Percentiles rank a stretch among this genome's conserved stretches.
Conservation (phyloP, 1,140 invertebrate species). For the Leucophenga varia region DNA sequence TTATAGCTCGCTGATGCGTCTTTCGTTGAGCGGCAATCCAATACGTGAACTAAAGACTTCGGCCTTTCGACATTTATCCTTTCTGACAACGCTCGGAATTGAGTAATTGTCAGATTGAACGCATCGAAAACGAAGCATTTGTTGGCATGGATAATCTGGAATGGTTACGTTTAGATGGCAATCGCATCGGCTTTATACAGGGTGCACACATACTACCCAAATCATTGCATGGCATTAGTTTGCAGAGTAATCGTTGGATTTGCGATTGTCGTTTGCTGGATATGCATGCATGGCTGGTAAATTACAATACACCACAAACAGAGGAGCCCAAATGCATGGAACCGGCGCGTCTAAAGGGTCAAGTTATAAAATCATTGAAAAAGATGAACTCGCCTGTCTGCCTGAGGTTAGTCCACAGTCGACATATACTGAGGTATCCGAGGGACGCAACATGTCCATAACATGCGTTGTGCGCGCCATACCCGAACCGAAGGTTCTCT, state of each 20-base stretch:
- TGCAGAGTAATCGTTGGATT: conserved; percentile 86
- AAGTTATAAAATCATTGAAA: conserved; percentile 69
- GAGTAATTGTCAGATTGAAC: conserved; percentile 74
- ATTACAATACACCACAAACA: conserved; percentile 70
- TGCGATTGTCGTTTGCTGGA: conserved; percentile 81
- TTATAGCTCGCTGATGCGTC: conserved; percentile 76
- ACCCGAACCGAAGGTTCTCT: conserved; percentile 75
- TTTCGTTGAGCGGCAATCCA: conserved; percentile 79
- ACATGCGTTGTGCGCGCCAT: conserved; percentile 76
- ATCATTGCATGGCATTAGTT: conserved; percentile 72
- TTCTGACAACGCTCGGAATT: conserved; percentile 79
- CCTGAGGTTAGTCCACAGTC: conserved; percentile 70
- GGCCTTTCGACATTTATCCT: conserved; percentile 75
- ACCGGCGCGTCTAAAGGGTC: conserved; percentile 67
- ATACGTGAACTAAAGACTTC: conserved; percentile 69
- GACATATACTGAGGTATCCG: conserved; percentile 72
- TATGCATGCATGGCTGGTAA: conserved; percentile 75
- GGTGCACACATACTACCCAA: conserved; percentile 71
- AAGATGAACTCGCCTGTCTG: conserved; percentile 77
- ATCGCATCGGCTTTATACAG: conserved; percentile 71
- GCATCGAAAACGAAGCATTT: conserved; percentile 78
- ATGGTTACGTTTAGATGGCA: conserved; percentile 81
- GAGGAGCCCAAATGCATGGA: conserved; percentile 75
- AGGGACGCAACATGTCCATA: conserved; percentile 77
- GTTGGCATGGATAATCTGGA: conserved; percentile 77